Base-by-base conservation (phyloP, 2,888 invertebrate genomes). In the Sycophila texana region DNA sequence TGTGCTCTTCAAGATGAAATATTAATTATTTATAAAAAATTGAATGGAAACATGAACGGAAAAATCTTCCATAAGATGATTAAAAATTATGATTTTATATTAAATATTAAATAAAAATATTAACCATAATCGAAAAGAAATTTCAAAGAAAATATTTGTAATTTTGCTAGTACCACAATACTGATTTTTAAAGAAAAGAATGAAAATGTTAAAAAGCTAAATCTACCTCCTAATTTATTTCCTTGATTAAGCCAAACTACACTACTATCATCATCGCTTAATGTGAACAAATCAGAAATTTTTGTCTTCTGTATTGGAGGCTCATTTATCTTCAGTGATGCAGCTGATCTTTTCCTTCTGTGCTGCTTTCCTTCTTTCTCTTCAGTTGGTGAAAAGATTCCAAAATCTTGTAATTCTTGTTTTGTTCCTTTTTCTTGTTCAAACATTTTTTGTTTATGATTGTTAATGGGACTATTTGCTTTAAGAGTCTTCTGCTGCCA, bases 191-290 rank as follows among this genome's bases (percentile, higher is more conserved):
- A 39, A 20, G 16, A 58, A 47, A 66, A 49, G 22, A 49, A 49
- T 57, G 47, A 66, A 20, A 18, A 60, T 60, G 2, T 20, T 30
- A 18, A 60, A 4, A 16, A 14, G 16, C 10, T 16, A 39, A 22
- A 49, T 68, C 55, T 70, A 79, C 78, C 78, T 79, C 70, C 51
- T 39, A 65, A 74, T 70, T 74, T 74, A 30, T 13, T 67, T 58
- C 66, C 22, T 53, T 77, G 26, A n/a, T 68, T 4, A 12, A 58
- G 16, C 47, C 51, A 47, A 72, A 66, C 65, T 66, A 60, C 18
- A 58, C 20, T 51, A 22, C 61, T 47, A 58, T 57, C 14, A 57
- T 63, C 49, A 26, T 70, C 22, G 7, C 58, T 57, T n/a, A 72
- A 22, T n/a, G 30, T n/a, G 20, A 58, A n/a, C 14, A 61, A 22